Conservation (phyloP, 2,113 vertebrate genomes). For the Ochotona curzoniae region DNA sequence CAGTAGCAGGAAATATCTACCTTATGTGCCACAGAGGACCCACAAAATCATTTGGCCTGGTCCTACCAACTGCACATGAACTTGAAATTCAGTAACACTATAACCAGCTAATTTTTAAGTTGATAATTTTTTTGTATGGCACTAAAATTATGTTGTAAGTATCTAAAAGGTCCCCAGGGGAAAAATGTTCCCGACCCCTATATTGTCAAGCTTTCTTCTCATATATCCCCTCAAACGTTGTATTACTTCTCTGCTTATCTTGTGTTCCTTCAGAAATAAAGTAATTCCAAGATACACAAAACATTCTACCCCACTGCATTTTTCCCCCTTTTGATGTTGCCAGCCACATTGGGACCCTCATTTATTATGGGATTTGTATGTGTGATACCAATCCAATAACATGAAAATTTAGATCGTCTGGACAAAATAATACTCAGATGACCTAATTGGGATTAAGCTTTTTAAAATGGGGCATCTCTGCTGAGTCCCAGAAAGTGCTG, state of each 20-base stretch:
- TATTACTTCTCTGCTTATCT: neutral
- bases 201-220: neutral
- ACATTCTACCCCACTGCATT: slow-evolving; percentile 64
- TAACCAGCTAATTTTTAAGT: too few species aligned
- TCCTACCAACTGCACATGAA: too few species aligned
- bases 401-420: slow-evolving; percentile 77
- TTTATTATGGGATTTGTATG: slow-evolving; percentile 75
- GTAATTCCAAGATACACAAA: neutral
- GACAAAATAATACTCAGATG: slow-evolving; percentile 81
- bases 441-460: slow-evolving; percentile 77
- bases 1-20: too few species aligned
- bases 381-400: slow-evolving; percentile 71
- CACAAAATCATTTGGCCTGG: too few species aligned
- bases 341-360: slow-evolving; percentile 65
- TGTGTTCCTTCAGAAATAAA: neutral
- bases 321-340: slow-evolving; percentile 60
- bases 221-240: neutral
- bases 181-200: neutral
- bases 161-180: too few species aligned
- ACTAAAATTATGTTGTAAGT: too few species aligned
- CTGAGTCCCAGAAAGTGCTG: slow-evolving; percentile 27
- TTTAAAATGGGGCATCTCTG: slow-evolving; percentile 71
- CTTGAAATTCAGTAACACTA: too few species aligned
- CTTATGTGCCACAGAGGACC: too few species aligned
- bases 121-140: too few species aligned